Percentiles rank a stretch among this genome's conserved stretches.
phyloP scores from a whole-genome alignment of 2,888 invertebrate genomes.

The Latrodectus hesperus region DNA sequence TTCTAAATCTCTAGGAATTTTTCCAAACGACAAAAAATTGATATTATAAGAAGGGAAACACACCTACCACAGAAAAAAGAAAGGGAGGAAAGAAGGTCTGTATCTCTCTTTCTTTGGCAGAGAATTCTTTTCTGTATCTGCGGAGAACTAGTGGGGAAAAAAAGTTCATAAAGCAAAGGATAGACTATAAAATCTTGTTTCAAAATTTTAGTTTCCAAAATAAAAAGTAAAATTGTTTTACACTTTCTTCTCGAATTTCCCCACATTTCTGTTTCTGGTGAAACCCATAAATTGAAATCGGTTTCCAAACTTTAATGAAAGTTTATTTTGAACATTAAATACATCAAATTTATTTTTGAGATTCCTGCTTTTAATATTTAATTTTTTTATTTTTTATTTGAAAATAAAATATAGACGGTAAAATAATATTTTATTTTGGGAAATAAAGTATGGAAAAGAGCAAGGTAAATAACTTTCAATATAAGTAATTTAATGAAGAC shows the following conservation, averaged over 20 bases:
- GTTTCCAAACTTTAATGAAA: too few species aligned
- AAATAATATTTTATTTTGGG: too few species aligned
- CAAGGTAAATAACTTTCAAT: too few species aligned
- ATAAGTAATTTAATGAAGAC: too few species aligned
- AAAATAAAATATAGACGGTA: too few species aligned
- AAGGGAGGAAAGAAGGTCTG: not conserved
- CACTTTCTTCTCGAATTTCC: not conserved
- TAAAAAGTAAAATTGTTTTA: not conserved
- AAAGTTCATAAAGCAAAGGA: conserved; percentile 4
- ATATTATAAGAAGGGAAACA: not conserved
- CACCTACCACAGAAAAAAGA: not conserved
- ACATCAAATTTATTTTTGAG: too few species aligned
- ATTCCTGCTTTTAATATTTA: too few species aligned
- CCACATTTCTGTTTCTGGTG: too few species aligned
- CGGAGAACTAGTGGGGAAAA: not conserved
- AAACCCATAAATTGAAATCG: too few species aligned
- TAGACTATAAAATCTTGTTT: not conserved
- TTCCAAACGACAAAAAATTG: not conserved
- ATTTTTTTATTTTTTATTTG: too few species aligned
- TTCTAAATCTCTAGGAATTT: not conserved
- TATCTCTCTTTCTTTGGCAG: not conserved
- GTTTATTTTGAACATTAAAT: too few species aligned
- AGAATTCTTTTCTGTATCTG: not conserved
- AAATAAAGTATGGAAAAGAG: too few species aligned
- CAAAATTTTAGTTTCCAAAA: not conserved